Evolutionary conservation across 2,888 invertebrate species (phyloP).

Genomic region (Myopa testacea): DNA sequence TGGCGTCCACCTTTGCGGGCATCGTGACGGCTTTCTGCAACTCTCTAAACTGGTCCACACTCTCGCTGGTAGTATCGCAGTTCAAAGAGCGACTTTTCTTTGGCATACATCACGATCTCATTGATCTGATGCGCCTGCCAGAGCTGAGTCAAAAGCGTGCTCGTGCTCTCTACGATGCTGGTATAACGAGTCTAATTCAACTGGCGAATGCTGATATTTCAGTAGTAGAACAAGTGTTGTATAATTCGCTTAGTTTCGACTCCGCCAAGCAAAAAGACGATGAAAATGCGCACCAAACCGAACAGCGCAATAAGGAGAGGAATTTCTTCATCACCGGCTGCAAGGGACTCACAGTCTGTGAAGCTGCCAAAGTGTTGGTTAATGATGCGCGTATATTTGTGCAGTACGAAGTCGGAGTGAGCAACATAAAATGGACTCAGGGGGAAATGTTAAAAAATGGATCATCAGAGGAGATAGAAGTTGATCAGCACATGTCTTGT

Average conservation of each 20-base stretch:
- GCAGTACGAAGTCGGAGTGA: slow-evolving; percentile 79
- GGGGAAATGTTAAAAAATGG: not conserved
- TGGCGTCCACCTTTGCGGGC: slow-evolving; percentile 95
- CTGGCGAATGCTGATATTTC: slow-evolving; percentile 80
- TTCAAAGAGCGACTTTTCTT: slow-evolving; percentile 95
- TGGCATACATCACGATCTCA: slow-evolving; percentile 90
- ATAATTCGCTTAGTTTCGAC: slow-evolving; percentile 86
- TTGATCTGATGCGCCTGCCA: slow-evolving; percentile 89
- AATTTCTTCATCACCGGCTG: slow-evolving; percentile 84
- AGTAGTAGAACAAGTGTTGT: slow-evolving; percentile 80
- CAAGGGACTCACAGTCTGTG: slow-evolving; percentile 81
- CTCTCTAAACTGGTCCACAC: slow-evolving; percentile 90
- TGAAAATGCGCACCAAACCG: slow-evolving; percentile 75
- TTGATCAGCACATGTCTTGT: slow-evolving; percentile 50
- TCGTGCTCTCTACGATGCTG: slow-evolving; percentile 83
- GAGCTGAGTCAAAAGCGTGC: slow-evolving; percentile 87
- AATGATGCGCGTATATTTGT: slow-evolving; percentile 80
- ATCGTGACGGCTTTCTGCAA: slow-evolving; percentile 97
- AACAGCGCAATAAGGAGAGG: slow-evolving; percentile 76
- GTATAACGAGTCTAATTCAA: slow-evolving; percentile 81
- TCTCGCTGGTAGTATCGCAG: slow-evolving; percentile 89
- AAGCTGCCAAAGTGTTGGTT: slow-evolving; percentile 84
- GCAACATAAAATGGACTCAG: slow-evolving; percentile 76
- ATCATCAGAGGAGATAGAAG: not conserved
- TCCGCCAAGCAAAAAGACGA: slow-evolving; percentile 80